Percentiles rank a stretch among this genome's conserved stretches.
Conservation (phyloP, 2,113 vertebrate species). For the Aspiorhynchus laticeps region DNA sequence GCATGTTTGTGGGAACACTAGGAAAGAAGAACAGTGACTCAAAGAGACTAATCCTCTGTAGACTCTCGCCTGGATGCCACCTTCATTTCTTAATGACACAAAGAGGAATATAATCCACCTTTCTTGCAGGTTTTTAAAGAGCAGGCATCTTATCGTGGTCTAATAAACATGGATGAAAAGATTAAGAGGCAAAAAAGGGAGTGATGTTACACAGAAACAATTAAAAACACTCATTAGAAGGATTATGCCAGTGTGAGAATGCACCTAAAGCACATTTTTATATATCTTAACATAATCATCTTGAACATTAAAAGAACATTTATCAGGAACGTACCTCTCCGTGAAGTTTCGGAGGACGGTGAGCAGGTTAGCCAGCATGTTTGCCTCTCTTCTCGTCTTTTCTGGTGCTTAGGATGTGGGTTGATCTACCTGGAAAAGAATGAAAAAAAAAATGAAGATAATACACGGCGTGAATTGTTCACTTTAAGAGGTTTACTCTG, state of each 20-base stretch:
- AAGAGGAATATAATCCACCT: background rate
- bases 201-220: background rate
- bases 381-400: background rate
- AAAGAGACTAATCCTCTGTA: slow-evolving; percentile 31
- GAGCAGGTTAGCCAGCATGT: slow-evolving; percentile 67
- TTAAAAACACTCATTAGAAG: background rate
- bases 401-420: background rate
- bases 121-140: slow-evolving; percentile 13
- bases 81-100: slow-evolving; percentile 13
- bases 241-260: background rate
- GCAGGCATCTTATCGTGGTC: background rate
- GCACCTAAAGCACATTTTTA: background rate
- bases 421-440: slow-evolving; percentile 62
- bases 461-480: background rate
- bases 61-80: slow-evolving; percentile 16
- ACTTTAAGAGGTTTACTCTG: background rate
- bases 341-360: slow-evolving; percentile 66
- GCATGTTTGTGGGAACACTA: background rate
- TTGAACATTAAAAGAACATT: background rate
- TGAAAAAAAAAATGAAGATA: slow-evolving; percentile 38
- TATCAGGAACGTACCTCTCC: slow-evolving; percentile 62
- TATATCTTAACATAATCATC: background rate
- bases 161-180: slow-evolving; percentile 11
- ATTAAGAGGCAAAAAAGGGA: background rate
- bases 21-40: slow-evolving; percentile 24